phyloP scores from a whole-genome alignment of 2,797 vertebrate species.

The Eutrigla gurnardus region DNA sequence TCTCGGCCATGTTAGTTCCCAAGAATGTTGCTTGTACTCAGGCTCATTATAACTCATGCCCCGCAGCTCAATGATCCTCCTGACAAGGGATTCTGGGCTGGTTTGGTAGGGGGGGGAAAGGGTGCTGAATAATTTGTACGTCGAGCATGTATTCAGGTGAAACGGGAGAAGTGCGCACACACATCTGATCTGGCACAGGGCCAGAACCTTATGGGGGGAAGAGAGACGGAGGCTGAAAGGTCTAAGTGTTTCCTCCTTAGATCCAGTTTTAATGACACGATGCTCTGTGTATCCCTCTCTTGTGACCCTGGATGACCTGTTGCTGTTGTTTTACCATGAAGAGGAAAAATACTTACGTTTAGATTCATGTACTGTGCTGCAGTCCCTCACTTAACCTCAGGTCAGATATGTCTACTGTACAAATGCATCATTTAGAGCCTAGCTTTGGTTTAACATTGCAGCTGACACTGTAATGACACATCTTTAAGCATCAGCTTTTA shows the following conservation, averaged over 20 bases:
- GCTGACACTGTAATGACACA: conserved; percentile 46
- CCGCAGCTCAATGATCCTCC: conserved; percentile 64
- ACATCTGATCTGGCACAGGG: conserved; percentile 71
- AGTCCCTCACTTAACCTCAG: conserved; percentile 37
- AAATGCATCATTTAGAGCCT: conserved; percentile 54
- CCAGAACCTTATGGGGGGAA: conserved; percentile 29
- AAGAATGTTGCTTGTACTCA: conserved; percentile 59
- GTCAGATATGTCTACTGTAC: conserved; percentile 30
- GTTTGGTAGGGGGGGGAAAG: conserved; percentile 37
- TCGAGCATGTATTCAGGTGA: conserved; percentile 65
- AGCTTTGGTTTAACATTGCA: conserved; percentile 56
- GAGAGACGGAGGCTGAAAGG: conserved; percentile 42
- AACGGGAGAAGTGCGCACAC: conserved; percentile 57
- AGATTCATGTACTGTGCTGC: conserved; percentile 13
- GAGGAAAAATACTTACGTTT: conserved; percentile 18
- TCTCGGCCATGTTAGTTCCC: conserved; percentile 53
- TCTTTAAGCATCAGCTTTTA: conserved; percentile 29
- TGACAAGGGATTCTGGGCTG: conserved; percentile 51
- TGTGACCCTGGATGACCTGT: conserved; percentile 47
- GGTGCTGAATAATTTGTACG: conserved; percentile 70
- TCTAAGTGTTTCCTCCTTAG: conserved; percentile 53
- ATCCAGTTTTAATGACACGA: conserved; percentile 30
- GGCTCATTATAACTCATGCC: conserved; percentile 62
- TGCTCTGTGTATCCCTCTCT: conserved; percentile 30
- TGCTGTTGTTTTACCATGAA: conserved; percentile 29